phyloP scores from a whole-genome alignment of 2,797 vertebrate species.

The Coregonus sp. region DNA sequence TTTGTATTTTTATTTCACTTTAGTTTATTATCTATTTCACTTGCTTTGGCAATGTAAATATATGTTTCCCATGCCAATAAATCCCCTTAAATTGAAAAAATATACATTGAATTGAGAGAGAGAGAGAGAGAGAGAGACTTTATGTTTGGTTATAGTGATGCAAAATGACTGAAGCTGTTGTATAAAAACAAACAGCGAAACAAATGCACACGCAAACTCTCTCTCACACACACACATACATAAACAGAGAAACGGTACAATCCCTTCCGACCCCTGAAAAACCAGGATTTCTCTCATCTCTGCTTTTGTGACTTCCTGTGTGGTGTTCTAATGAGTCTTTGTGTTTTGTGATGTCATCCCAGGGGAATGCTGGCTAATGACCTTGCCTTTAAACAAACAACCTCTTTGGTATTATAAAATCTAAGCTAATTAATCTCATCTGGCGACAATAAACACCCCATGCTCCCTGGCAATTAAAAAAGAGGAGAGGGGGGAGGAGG shows the following conservation, averaged over 20 bases:
- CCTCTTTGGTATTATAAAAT: no score
- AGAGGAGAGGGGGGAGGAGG: no score
- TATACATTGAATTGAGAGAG: no score
- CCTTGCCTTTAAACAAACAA: conserved; percentile 64
- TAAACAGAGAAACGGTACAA: no score
- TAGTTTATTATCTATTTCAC: no score
- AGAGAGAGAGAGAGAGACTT: no score
- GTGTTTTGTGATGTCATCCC: conserved; percentile 61
- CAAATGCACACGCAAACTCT: no score
- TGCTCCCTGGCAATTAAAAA: not conserved
- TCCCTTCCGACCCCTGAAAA: conserved; percentile 27
- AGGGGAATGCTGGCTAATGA: conserved; percentile 58
- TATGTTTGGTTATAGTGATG: not conserved
- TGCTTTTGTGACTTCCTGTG: conserved; percentile 20
- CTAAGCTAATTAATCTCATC: conserved; percentile 64
- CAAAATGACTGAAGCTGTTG: not conserved
- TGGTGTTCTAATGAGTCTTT: conserved; percentile 53
- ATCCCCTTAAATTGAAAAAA: no score
- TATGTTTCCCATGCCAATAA: no score
- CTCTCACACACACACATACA: no score
- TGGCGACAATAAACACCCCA: conserved; percentile 54
- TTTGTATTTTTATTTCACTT: no score
- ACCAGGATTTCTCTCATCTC: conserved; percentile 35
- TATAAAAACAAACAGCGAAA: not conserved
- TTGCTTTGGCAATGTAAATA: no score